A percentile compares a stretch with the other conserved stretches of the same genome.
Conservation (phyloP, 2,888 invertebrate species). For the Euplexia lucipara region DNA sequence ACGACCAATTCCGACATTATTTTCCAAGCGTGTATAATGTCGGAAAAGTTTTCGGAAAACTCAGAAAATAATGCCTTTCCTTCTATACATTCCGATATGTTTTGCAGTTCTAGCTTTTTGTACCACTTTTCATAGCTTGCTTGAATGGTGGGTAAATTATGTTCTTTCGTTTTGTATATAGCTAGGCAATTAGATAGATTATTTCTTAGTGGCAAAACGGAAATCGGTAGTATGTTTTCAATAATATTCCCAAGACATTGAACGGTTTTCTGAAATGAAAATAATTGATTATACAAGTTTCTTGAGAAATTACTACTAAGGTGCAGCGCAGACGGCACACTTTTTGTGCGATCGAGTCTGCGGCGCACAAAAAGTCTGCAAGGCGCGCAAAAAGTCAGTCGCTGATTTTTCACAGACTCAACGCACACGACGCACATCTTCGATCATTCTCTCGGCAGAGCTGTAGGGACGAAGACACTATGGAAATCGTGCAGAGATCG, state of each 20-base stretch:
- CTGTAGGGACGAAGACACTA: too few relatives aligned
- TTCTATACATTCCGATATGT: constrained; percentile 65
- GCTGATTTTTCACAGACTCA: too few relatives aligned
- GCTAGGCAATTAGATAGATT: constrained; percentile 59
- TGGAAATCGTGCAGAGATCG: too few relatives aligned
- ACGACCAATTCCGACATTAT: constrained; percentile 51
- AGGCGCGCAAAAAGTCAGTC: too few relatives aligned
- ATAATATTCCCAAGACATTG: constrained; percentile 64
- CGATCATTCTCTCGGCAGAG: too few relatives aligned
- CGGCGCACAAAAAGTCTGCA: too few relatives aligned
- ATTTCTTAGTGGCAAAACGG: constrained; percentile 53
- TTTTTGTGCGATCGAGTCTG: too few relatives aligned
- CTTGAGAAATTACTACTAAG: too few relatives aligned
- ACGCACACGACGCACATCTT: too few relatives aligned
- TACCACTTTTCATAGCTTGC: constrained; percentile 58
- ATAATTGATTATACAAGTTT: neutral
- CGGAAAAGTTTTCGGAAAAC: constrained; percentile 41
- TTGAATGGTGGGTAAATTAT: constrained; percentile 12
- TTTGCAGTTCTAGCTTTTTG: constrained; percentile 56
- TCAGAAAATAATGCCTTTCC: constrained; percentile 55
- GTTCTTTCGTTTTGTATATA: constrained; percentile 51
- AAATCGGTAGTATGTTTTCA: constrained; percentile 56
- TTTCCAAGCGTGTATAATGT: constrained; percentile 57
- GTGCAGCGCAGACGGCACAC: too few relatives aligned
- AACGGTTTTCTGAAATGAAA: constrained; percentile 70